Evolutionary conservation across 2,888 invertebrate species (phyloP), one percentile per base, ranked within the genome.

Genomic region (Ptilodon capucinus): DNA sequence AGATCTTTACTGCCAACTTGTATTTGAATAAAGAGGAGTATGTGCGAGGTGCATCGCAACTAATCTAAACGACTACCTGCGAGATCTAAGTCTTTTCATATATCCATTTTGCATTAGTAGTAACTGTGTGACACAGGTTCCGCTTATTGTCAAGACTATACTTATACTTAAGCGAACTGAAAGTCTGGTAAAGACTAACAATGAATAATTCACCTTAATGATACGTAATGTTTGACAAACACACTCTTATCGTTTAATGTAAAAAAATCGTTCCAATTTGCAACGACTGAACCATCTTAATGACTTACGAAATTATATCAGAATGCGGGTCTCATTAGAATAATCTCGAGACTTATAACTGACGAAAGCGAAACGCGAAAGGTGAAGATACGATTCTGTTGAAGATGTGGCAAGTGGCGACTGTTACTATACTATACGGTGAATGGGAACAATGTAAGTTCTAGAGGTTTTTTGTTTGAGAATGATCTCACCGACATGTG

Each of bases 401-500:
- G 41, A 45, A 42, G 48, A 45, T 49, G 42, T 28, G 39, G 40
- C 38, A 32, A 9, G 35, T 40, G 45, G 42, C 42, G 36, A 42
- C 43, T 19, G 35, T 46, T 48, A 51, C 57, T 68, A 63, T 54
- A 44, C 50, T 66, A 54, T 42, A 54, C 40, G 45, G 51, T 53
- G 40, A 54, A 51, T 61, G 54, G 44, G 41, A 55, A 64, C 60
- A 64, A 60, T 59, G 50, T 59, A 47, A 44, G 49, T 38, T 42
- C 25, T 48, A 56, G 40, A 44, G 48, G 48, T 48, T 66, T 73
- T 77, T 75, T 77, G 65, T 66, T 51, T 47, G 34, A 54, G 46
- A 46, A 65, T 81, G 81, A 81, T 76, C 68, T 80, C 80, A 81
- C 44, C 59, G 43, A 49, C 71, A 75, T 70, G 73, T 74, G 74